phyloP scores from a whole-genome alignment of 2,797 vertebrate species.

The Enteromius treurensis region DNA sequence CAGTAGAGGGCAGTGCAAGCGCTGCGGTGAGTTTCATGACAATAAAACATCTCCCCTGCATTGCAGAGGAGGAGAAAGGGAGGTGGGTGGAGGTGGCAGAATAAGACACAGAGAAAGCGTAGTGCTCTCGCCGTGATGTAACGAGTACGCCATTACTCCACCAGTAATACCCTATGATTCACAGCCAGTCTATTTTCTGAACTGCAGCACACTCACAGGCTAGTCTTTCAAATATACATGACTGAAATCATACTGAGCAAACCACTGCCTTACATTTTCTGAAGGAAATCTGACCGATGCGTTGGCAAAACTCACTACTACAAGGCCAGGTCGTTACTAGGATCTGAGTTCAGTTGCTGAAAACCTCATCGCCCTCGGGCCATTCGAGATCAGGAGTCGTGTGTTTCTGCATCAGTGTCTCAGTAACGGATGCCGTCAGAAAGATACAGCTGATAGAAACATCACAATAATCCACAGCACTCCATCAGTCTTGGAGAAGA shows the following conservation, averaged over 20 bases:
- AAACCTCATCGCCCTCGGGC: not conserved
- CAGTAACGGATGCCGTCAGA: not conserved
- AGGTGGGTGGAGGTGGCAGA: slow-evolving; percentile 41
- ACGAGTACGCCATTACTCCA: slow-evolving; percentile 48
- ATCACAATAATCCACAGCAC: not conserved
- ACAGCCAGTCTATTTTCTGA: slow-evolving; percentile 15
- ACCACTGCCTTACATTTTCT: not conserved
- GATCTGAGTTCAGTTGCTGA: not conserved
- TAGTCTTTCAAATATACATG: not conserved
- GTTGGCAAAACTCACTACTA: not conserved
- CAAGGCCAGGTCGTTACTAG: not conserved
- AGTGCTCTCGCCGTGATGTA: slow-evolving; percentile 66
- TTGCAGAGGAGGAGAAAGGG: slow-evolving; percentile 72
- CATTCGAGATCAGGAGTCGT: too few relatives aligned
- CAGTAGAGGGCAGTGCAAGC: slow-evolving; percentile 75
- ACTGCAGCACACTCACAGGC: not conserved
- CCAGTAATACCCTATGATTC: slow-evolving; percentile 32
- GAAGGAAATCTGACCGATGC: not conserved
- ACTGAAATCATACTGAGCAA: not conserved
- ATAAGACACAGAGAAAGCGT: slow-evolving; percentile 43
- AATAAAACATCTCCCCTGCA: slow-evolving; percentile 73
- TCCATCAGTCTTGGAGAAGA: not conserved
- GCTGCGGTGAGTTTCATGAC: slow-evolving; percentile 53
- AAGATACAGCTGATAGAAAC: not conserved
- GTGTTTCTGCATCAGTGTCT: not conserved